Conservation (phyloP, 2,113 vertebrate genomes). For the Dermatemys mawii region DNA sequence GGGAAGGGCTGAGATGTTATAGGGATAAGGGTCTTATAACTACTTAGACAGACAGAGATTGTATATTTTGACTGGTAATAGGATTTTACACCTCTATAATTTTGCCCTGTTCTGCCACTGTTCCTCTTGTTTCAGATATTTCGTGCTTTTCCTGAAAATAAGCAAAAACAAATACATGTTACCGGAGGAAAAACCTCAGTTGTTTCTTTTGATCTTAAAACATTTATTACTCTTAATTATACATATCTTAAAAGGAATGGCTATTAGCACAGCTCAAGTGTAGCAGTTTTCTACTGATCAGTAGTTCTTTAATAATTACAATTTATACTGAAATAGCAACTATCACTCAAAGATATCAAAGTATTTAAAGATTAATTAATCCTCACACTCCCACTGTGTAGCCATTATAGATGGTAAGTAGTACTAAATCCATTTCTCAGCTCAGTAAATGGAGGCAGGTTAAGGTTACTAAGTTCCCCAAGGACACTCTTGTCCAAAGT, state of each 20-base stretch:
- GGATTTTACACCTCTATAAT: background rate
- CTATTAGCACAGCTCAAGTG: background rate
- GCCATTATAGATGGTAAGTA: background rate
- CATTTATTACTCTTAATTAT: background rate
- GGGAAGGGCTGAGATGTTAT: background rate
- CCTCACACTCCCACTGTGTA: background rate
- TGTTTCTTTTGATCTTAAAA: background rate
- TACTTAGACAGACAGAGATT: background rate
- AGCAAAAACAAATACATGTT: background rate
- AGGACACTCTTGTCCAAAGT: rapidly evolving
- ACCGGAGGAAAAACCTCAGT: background rate
- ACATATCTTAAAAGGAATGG: background rate
- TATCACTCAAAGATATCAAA: background rate
- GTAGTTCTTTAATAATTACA: background rate
- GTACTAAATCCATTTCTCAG: background rate
- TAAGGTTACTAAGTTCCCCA: background rate
- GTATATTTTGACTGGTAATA: background rate
- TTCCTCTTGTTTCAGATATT: background rate
- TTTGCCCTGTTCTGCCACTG: background rate
- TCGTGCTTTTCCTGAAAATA: background rate
- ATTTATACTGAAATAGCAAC: background rate
- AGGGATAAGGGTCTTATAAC: background rate
- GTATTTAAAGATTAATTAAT: background rate
- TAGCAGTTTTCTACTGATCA: background rate
- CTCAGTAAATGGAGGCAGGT: background rate